A percentile compares a stretch with the other conserved stretches of the same genome.
Conservation (phyloP, 2,797 vertebrate genomes). For the Knipowitschia caucasica region DNA sequence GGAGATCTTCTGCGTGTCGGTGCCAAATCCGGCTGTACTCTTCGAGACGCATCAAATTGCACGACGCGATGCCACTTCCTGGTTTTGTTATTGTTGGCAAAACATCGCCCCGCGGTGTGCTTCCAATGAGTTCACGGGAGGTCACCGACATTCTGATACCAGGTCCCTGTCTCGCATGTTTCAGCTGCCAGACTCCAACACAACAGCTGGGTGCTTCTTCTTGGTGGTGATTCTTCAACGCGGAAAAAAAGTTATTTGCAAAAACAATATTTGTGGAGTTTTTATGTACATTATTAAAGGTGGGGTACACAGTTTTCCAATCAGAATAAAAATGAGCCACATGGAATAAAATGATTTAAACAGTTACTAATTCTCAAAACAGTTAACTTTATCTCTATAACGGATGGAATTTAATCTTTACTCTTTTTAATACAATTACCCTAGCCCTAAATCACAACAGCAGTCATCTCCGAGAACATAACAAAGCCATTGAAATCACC, state of each 20-base stretch:
- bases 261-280: not conserved
- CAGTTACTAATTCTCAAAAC: too few species aligned
- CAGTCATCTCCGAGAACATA: too few species aligned
- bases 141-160: slow-evolving; percentile 18
- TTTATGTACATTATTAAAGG: too few species aligned
- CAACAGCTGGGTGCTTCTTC: slow-evolving; percentile 6
- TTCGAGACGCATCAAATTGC: slow-evolving; percentile 36
- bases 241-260: not conserved
- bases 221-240: not conserved
- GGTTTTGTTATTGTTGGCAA: slow-evolving; percentile 37
- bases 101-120: slow-evolving; percentile 15
- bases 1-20: slow-evolving; percentile 4
- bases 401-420: too few species aligned
- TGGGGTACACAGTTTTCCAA: too few species aligned
- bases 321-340: too few species aligned
- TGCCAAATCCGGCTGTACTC: slow-evolving; percentile 24
- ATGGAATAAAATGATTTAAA: too few species aligned
- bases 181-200: slow-evolving; percentile 1
- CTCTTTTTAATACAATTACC: too few species aligned
- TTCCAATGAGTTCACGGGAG: slow-evolving; percentile 31
- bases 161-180: slow-evolving; percentile 3
- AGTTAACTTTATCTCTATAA: too few species aligned
- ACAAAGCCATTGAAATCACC: too few species aligned
- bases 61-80: slow-evolving; percentile 13
- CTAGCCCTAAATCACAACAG: too few species aligned